Base-by-base conservation (phyloP, 2,888 invertebrate species). In the Oconnorella tubifera region DNA sequence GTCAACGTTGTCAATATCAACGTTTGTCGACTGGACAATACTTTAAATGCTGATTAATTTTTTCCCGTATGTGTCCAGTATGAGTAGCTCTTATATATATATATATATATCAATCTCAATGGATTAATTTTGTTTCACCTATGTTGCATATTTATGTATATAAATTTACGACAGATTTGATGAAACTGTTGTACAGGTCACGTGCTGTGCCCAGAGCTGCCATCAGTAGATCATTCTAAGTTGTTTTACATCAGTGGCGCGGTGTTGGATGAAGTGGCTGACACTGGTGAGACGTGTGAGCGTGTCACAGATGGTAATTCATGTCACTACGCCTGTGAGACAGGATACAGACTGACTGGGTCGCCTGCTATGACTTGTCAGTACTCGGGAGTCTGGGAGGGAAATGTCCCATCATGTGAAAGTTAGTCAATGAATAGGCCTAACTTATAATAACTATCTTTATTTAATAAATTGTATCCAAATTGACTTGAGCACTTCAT, bases 291-390 rank as follows among this genome's bases (percentile, higher is more conserved):
- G 6, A 56, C 70, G 1, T 75, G 75, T 40, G 50, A 57, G 29
- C 40, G 50, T 25, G 63, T 64, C 4, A 59, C 60, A 10, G 66
- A 68, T 48, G 68, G 68, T 14, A 63, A 68, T 49, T 68, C 68
- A 1, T 68, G 68, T 62, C 68, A 68, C 55, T 68, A 68, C 58
- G 59, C 55, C 48, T 68, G 68, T 31, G 32, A 59, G 6, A 33
- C 25, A 19, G 67, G 67, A 10, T 67, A 62, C 29, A 48, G 64
- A 14, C 56, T 66, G 23, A 56, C 63, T 23, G 71, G 73, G 19
- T 60, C 69, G 40, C 74, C 75, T 2, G 73, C 72, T 4, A 69
- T 75, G 56, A 65, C 70, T 14, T 75, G 75, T 58, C 62, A 68
- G 40, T 27, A 62, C 28, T 69, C 72, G 60, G 74, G 73, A 28